Conservation (phyloP, 2,113 vertebrate species). For the Crotalus viridis region DNA sequence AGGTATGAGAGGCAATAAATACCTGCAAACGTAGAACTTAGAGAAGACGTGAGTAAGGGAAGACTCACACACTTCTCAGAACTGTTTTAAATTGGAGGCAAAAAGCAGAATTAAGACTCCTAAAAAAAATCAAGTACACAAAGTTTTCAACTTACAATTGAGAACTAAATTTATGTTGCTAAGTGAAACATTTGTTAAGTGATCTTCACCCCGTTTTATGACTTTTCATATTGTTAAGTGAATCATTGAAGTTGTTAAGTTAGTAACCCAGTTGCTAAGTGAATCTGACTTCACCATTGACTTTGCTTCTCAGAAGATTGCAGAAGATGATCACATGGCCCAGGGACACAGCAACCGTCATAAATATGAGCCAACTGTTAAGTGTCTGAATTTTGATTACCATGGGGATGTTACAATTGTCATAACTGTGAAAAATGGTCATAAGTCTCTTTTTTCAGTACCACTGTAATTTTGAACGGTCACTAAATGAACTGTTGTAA, state of each 20-base stretch:
- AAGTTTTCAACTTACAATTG: not conserved
- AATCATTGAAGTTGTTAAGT: not conserved
- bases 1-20: not conserved
- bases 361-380: not conserved
- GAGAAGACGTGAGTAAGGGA: not conserved
- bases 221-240: not conserved
- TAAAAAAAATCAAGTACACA: not conserved
- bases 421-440: too few relatives aligned
- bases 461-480: not conserved
- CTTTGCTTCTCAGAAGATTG: not conserved
- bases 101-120: not conserved
- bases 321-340: not conserved
- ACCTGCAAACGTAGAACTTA: not conserved
- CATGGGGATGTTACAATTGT: not conserved
- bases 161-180: not conserved
- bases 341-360: not conserved
- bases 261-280: not conserved
- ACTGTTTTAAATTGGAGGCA: not conserved
- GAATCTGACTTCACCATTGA: not conserved
- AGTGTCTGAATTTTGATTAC: not conserved
- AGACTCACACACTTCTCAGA: not conserved
- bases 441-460: not conserved
- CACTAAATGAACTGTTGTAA: not conserved
- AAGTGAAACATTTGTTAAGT: not conserved
- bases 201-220: not conserved